phyloP scores from a whole-genome alignment of 2,113 vertebrate species.

The Oophaga pumilio region DNA sequence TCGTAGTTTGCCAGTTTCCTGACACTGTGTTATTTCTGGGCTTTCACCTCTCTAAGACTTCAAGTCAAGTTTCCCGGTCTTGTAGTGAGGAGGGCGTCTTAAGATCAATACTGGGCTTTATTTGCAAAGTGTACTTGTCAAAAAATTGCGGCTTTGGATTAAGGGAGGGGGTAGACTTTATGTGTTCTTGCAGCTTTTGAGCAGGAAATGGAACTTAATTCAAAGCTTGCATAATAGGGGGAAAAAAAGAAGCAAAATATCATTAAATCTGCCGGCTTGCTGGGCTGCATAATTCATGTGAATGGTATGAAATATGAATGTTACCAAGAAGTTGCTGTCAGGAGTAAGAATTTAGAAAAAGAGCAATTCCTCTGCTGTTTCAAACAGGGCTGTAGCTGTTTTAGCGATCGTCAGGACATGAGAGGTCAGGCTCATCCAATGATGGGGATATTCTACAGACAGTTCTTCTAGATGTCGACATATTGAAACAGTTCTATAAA shows the following conservation, averaged over 20 bases:
- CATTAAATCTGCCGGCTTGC: conserved; percentile 88
- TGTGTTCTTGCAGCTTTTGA: conserved; percentile 55
- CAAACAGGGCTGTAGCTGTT: neutral
- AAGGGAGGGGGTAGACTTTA: conserved; percentile 59
- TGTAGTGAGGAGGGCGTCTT: conserved; percentile 69
- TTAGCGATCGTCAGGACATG: neutral
- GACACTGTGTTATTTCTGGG: conserved; percentile 68
- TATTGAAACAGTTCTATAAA: neutral
- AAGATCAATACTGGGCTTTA: conserved; percentile 77
- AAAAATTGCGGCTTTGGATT: conserved; percentile 52
- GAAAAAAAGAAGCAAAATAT: conserved; percentile 66
- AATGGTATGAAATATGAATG: conserved; percentile 89
- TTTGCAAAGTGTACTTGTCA: conserved; percentile 60
- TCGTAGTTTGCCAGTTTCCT: conserved; percentile 64
- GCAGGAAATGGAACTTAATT: conserved; percentile 75
- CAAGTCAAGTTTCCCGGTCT: conserved; percentile 74
- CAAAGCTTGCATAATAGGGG: conserved; percentile 70
- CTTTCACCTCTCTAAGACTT: conserved; percentile 47
- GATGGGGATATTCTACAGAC: conserved; percentile 8
- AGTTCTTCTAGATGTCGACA: neutral
- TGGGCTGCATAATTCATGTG: conserved; percentile 92
- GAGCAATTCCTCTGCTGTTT: conserved; percentile 21
- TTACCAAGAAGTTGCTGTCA: conserved; percentile 62
- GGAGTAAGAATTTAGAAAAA: conserved; percentile 5
- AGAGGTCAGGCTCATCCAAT: neutral